Conservation (phyloP, 2,888 invertebrate species). For the Hyposoter didymator region DNA sequence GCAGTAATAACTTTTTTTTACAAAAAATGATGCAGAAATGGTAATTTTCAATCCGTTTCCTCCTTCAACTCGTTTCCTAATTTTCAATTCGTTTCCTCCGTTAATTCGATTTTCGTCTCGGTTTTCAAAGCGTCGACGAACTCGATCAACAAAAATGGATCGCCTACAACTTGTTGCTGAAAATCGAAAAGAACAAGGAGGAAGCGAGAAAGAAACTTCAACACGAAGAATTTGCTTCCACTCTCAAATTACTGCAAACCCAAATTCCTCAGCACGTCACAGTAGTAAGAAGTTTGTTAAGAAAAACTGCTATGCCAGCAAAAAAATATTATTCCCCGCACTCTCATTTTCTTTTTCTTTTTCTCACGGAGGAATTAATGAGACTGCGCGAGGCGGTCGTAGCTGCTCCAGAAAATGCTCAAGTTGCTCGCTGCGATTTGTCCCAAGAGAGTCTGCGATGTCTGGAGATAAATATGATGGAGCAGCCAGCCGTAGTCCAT, state of each 20-base stretch:
- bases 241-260: slow-evolving; percentile 70
- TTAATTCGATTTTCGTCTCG: neutral
- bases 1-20: too few relatives aligned
- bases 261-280: slow-evolving; percentile 61
- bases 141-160: slow-evolving; percentile 73
- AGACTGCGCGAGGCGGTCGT: slow-evolving; percentile 70
- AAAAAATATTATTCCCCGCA: neutral
- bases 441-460: slow-evolving; percentile 83
- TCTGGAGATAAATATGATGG: slow-evolving; percentile 84
- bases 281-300: slow-evolving; percentile 28
- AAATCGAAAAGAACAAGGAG: slow-evolving; percentile 62
- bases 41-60: too few relatives aligned
- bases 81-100: too few relatives aligned
- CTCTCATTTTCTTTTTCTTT: neutral
- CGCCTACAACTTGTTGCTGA: slow-evolving; percentile 71
- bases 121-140: slow-evolving; percentile 55
- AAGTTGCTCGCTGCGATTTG: slow-evolving; percentile 81
- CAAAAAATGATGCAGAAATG: too few relatives aligned
- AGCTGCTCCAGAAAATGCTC: slow-evolving; percentile 73
- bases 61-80: too few relatives aligned
- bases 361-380: slow-evolving; percentile 72
- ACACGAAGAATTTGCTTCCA: slow-evolving; percentile 71
- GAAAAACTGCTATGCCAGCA: neutral
- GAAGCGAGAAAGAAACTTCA: slow-evolving; percentile 39
- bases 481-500: slow-evolving; percentile 82